These are phyloP conservation scores for Asarcornis scutulata DNA, from an alignment of 2,113 vertebrate genomes.

Conservation along the genomic window DNA sequence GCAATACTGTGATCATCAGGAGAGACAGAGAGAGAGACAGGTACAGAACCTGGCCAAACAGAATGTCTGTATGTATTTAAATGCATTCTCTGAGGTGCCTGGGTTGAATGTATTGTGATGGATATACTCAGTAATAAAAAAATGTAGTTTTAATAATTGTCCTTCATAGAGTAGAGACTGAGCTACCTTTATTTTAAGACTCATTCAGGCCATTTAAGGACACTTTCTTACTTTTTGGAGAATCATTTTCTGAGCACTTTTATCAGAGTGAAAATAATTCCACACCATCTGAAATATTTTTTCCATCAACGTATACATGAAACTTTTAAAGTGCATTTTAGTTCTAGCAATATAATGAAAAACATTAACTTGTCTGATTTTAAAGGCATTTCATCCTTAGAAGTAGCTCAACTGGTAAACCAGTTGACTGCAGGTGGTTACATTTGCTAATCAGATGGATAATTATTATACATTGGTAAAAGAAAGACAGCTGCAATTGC, in stretches of 20 bases:
- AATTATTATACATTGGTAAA: constrained; percentile 5
- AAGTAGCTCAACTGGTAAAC: constrained; percentile 17
- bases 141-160: background rate
- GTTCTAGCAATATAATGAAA: background rate
- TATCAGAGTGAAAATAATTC: background rate
- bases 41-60: background rate
- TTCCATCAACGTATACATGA: background rate
- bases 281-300: background rate
- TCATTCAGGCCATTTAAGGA: background rate
- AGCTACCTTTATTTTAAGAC: background rate
- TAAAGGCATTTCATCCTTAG: background rate
- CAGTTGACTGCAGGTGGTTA: constrained; percentile 53
- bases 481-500: constrained; percentile 57
- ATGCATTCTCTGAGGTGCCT: background rate
- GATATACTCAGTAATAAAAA: background rate
- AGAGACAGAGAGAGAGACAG: background rate
- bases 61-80: background rate
- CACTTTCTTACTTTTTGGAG: background rate
- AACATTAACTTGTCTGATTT: background rate
- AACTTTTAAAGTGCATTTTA: background rate
- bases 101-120: background rate
- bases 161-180: background rate
- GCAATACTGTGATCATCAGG: background rate
- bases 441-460: constrained; percentile 55
- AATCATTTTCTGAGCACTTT: background rate